These are phyloP conservation scores for Lepidocyrtinus sp. DNA, from an alignment of 2,888 invertebrate species.

Conservation along the genomic window DNA sequence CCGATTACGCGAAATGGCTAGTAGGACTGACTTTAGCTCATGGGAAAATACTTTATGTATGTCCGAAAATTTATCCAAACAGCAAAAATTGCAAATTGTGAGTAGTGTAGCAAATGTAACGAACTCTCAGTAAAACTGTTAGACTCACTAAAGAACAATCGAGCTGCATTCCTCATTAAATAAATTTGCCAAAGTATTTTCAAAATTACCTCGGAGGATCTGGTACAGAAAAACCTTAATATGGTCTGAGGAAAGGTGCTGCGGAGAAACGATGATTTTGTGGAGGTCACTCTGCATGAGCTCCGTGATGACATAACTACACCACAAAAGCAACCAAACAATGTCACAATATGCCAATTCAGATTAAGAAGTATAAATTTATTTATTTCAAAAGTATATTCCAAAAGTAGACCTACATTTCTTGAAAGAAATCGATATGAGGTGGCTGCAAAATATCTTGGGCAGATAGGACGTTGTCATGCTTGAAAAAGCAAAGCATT, in stretches of 20 bases:
- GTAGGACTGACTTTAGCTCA: too few relatives aligned
- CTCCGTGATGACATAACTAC: constrained; percentile 99
- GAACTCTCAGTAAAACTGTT: too few relatives aligned
- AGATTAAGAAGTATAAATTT: not conserved
- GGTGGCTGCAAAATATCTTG: constrained; percentile 99
- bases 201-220: constrained; percentile 92
- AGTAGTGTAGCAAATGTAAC: too few relatives aligned
- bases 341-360: constrained; percentile 5
- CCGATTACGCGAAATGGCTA: too few relatives aligned
- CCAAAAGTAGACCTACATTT: constrained; percentile 96
- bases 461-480: constrained; percentile 99
- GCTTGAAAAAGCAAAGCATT: constrained; percentile 99
- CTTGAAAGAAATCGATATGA: constrained; percentile 99
- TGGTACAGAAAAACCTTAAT: constrained; percentile 99
- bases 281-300: constrained; percentile 99
- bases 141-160: too few relatives aligned
- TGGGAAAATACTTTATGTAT: too few relatives aligned
- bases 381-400: constrained; percentile 1
- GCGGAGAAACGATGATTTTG: constrained; percentile 99
- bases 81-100: too few relatives aligned
- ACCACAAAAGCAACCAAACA: constrained; percentile 49
- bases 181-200: too few relatives aligned
- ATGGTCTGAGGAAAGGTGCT: constrained; percentile 98
- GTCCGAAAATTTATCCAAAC: too few relatives aligned
- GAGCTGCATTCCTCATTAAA: too few relatives aligned